A percentile compares a stretch with the other conserved stretches of the same genome.
Conservation (phyloP, 2,888 invertebrate genomes). For the Drosophila prostipennis region DNA sequence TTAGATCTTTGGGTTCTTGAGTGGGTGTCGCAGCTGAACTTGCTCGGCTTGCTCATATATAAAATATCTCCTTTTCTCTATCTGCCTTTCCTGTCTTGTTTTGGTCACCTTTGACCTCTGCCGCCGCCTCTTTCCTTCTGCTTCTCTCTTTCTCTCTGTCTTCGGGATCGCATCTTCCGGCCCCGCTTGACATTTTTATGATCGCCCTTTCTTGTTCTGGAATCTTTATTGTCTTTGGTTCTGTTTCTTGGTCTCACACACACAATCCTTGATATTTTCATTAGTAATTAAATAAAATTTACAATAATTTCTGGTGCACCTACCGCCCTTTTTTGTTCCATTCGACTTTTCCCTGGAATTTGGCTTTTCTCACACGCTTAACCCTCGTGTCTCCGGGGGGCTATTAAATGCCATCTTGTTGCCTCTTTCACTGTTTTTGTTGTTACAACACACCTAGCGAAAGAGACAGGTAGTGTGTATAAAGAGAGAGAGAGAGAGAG, state of each 20-base stretch:
- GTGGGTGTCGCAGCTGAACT: conserved; percentile 1
- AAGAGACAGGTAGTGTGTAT: neutral
- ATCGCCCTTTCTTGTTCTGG: conserved; percentile 45
- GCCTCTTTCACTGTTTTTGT: conserved; percentile 21
- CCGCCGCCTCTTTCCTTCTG: conserved; percentile 15
- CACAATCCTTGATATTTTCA: conserved; percentile 66
- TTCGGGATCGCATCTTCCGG: conserved; percentile 16
- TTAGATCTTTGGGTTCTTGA: neutral
- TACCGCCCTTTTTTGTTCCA: conserved; percentile 23
- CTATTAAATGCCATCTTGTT: conserved; percentile 50
- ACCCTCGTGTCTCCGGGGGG: conserved; percentile 46
- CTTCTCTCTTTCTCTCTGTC: neutral
- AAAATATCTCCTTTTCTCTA: neutral
- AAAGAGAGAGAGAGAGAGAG: neutral
- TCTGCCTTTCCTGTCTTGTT: conserved; percentile 16
- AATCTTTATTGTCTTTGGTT: conserved; percentile 31
- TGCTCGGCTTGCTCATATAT: neutral
- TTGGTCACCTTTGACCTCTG: conserved; percentile 41
- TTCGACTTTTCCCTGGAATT: conserved; percentile 37
- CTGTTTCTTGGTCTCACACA: conserved; percentile 1
- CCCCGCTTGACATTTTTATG: conserved; percentile 62
- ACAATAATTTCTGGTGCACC: conserved; percentile 69
- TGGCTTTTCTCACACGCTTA: conserved; percentile 47
- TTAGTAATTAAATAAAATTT: conserved; percentile 77
- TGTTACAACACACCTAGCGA: conserved; percentile 28